Base-by-base conservation (phyloP, 2,888 invertebrate species). In the Itoplectis maculator region DNA sequence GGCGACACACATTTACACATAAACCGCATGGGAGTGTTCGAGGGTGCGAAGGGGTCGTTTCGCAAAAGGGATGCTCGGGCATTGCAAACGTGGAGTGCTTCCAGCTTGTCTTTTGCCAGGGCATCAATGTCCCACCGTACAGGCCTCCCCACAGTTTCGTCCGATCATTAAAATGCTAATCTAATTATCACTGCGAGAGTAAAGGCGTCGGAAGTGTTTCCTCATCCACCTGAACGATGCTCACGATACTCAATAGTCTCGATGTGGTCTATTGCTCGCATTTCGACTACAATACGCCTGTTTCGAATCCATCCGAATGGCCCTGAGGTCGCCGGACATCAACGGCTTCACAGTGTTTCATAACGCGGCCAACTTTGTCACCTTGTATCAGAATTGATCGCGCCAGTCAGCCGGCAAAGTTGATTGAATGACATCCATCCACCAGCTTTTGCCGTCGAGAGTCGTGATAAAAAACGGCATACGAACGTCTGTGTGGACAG, bases 361-460 rank as follows among this genome's bases (percentile, higher is more conserved):
- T 29, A 29, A 29, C 29, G 29, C 29, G 29, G 29, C 29, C 29
- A 29, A 5, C 29, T 29, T 29, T 29, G 29, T 29, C 29, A 29
- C n/a, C 45, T 45, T 45, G 9, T 7, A 13, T 45, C 7, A 45
- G 9, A 45, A 45, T 9, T 13, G 11, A 45, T 45, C 45, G 45
- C 45, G 66, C 23, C 8, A 29, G 29, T 66, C 47, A 49, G 47
- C 47, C 29, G 15, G 29, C 23, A 6, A 66, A 47, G 47, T 66
- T 66, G 66, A 66, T 66, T 66, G 13, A 66, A 29, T 47, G 45
- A 13, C 42, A 42, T 40, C n/a, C n/a, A 59, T 49, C 47, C 5
- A 65, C 45, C 11, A 45, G 66, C 66, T n/a, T 35, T 49, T 45
- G n/a, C 49, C 9, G 49, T 23, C 47, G 45, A 66, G 45, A 66